Base-by-base conservation (phyloP, 2,113 vertebrate genomes). In the Petrocephalus zakoni region DNA sequence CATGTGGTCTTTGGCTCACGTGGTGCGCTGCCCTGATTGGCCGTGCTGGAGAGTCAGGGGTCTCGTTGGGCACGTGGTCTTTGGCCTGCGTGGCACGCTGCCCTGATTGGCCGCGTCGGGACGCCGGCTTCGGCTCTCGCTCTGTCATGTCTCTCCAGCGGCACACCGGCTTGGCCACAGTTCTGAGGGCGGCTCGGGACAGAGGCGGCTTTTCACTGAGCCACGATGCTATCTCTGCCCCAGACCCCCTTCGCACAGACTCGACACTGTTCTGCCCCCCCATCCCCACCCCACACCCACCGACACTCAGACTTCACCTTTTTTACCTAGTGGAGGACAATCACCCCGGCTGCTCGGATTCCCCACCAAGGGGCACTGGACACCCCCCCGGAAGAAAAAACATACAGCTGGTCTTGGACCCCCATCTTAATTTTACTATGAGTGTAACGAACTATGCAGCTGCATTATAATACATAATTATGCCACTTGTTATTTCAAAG, bases 131-230 rank as follows among this genome's bases (percentile, higher is more conserved):
- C 15, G n/a, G 58, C 10, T 58, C 29, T 22, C 83, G 55, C 83
- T 86, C 52, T 53, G 68, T 83, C 56, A 58, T 89, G 87, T 15
- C 88, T 87, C 22, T 15, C 88, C 86, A 87, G 21, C 37, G 34
- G 53, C 56, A 47, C 86, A 29, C 53, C 46, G 25, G 72, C 94
- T 89, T 89, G 93, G 93, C 92, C 15, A 1, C 72, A 91, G 91
- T 93, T 95, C 94, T 92, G 91, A 93, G 91, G 92, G 88, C 29
- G 0, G 37, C 19, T 17, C 86, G 46, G 91, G 91, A 95, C 93
- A 94, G 92, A 93, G 91, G 1, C 87, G 90, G 87, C 90, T 92
- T 94, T 94, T 94, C 92, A 94, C 91, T 89, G 49, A 89, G 90
- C 81, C 17, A 68, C 72, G 94, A 94, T 94, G 92, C 90, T 93